Base-by-base conservation (phyloP, 2,113 vertebrate genomes). In the Choloepus hoffmanni region DNA sequence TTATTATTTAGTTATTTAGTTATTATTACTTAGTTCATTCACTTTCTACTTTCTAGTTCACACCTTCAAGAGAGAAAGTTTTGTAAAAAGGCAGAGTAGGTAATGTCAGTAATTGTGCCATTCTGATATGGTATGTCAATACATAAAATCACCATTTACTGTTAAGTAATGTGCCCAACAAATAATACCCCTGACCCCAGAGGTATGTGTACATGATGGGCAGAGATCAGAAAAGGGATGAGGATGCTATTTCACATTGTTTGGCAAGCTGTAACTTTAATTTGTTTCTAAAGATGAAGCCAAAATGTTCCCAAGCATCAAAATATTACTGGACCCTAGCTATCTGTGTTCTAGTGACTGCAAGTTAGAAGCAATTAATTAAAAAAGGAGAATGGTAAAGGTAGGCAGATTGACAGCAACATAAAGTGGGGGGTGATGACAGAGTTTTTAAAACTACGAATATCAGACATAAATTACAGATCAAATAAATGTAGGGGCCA, bases 21-120 rank as follows among this genome's bases (percentile, higher is more conserved):
- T 36, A 36, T 36, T 36, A 36, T 36, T 36, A 36, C 36, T 88
- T 24, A 76, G 53, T 85, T 95, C 45, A 85, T 81, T 86, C 72
- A 84, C 14, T 76, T 86, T 90, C 73, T 77, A 84, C 65, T 96
- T 96, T 92, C 93, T 88, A 88, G 89, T 18, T 97, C 78, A 94
- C 60, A 97, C 82, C 55, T 95, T 93, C 88, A 92, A 96, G 58
- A 95, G 13, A 92, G 43, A 72, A 90, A 60, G n/a, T 50, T 50
- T 50, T 50, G 77, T 94, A 96, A 94, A 91, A 89, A 86, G 68
- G 65, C 81, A 94, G 30, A 95, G 21, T 26, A 90, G 68, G 74
- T 84, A 94, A 90, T 90, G 36, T 50, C 65, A 93, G 36, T 83
- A 89, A 96, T 26, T 78, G 73, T 93, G 19, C 43, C 60, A 88